Evolutionary conservation across 2,888 invertebrate species (phyloP).

Genomic region (Brachylomia viminalis): DNA sequence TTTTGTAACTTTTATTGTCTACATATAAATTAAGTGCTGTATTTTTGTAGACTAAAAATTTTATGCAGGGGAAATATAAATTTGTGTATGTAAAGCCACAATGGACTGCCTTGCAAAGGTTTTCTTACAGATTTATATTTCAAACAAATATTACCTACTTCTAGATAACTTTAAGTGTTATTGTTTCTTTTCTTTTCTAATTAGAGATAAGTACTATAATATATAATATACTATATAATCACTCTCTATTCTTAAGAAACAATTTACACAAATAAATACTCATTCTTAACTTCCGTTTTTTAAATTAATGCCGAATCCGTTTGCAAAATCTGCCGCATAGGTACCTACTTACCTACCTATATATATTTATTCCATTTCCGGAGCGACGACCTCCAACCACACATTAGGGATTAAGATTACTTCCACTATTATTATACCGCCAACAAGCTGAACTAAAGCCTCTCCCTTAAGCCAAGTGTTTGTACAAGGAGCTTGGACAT

Average conservation of each 20-base stretch:
- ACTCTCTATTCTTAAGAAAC: background rate
- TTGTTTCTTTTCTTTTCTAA: background rate
- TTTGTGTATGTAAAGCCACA: background rate
- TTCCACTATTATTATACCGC: constrained; percentile 17
- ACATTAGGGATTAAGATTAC: constrained; percentile 34
- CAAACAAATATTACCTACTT: background rate
- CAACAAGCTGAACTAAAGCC: constrained; percentile 22
- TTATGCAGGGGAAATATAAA: background rate
- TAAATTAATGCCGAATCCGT: background rate
- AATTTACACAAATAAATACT: too few species aligned
- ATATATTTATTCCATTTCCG: background rate
- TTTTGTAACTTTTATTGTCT: constrained; percentile 29
- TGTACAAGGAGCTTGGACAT: constrained; percentile 37
- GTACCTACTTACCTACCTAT: background rate
- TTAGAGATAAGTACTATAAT: too few species aligned
- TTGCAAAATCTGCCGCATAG: background rate
- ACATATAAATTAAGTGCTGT: background rate
- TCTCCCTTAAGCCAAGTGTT: constrained; percentile 29
- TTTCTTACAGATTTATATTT: background rate
- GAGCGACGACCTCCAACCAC: constrained; percentile 20
- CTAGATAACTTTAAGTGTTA: too few species aligned
- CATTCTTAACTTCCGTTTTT: background rate
- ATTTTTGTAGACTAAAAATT: background rate
- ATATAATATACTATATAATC: too few species aligned
- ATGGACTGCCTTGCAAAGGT: background rate